A percentile compares a stretch with the other conserved stretches of the same genome.
Evolutionary conservation across 2,888 invertebrate species (phyloP).

Genomic region (Plebejus melissa): DNA sequence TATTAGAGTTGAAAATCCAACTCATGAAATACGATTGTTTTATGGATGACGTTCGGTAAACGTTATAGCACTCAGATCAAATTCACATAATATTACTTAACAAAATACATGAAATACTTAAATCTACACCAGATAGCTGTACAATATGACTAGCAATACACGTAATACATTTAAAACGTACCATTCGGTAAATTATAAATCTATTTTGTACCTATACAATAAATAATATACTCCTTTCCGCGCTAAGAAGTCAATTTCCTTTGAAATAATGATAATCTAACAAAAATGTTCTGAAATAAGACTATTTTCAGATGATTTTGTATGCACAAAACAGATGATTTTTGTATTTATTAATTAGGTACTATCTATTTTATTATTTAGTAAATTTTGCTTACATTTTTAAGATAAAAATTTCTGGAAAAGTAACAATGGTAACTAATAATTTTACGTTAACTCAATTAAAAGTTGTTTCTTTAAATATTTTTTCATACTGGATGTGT

Average conservation of each 20-base stretch:
- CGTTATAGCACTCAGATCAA: conserved; percentile 8
- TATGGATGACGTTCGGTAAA: neutral
- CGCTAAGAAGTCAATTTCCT: neutral
- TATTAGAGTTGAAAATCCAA: neutral
- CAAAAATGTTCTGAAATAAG: neutral
- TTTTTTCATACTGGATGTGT: neutral
- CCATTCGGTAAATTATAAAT: conserved; percentile 54
- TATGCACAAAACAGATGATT: neutral
- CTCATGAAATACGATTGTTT: neutral
- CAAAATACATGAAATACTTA: conserved; percentile 52
- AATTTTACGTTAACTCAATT: neutral
- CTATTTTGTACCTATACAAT: conserved; percentile 62
- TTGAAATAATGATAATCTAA: neutral
- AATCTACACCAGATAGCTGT: conserved; percentile 62
- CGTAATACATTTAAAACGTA: conserved; percentile 57
- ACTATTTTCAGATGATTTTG: neutral
- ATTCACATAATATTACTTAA: conserved; percentile 54
- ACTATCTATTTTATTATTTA: conserved; percentile 18
- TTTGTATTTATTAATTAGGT: neutral
- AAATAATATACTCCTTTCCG: conserved; percentile 28
- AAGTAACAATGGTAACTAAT: neutral
- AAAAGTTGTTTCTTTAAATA: neutral
- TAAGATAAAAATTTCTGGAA: neutral
- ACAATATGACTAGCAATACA: conserved; percentile 72
- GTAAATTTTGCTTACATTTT: neutral